A percentile compares a stretch with the other conserved stretches of the same genome.
Evolutionary conservation across 2,888 invertebrate species (phyloP).

Genomic region (Tupiocoris notatus): DNA sequence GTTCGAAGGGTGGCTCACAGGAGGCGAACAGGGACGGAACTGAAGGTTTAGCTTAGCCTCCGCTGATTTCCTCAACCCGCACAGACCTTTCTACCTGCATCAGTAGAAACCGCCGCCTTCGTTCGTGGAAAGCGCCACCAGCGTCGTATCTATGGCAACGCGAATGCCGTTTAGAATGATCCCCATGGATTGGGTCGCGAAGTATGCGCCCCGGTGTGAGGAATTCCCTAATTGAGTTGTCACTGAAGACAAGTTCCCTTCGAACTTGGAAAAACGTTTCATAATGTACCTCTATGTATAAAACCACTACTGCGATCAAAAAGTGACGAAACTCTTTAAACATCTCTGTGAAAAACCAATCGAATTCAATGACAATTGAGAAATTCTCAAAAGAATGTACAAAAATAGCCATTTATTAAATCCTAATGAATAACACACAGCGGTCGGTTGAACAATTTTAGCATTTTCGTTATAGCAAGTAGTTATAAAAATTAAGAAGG

Average conservation of each 20-base stretch:
- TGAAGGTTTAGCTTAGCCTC: background rate
- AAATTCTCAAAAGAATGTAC: too few relatives aligned
- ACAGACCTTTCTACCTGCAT: background rate
- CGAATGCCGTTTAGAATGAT: background rate
- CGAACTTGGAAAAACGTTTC: background rate
- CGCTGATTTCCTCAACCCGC: background rate
- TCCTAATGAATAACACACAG: too few relatives aligned
- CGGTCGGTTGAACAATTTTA: too few relatives aligned
- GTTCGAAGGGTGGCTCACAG: background rate
- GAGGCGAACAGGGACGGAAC: background rate
- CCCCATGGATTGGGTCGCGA: background rate
- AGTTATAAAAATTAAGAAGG: too few relatives aligned
- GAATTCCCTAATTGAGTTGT: background rate
- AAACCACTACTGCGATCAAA: too few relatives aligned
- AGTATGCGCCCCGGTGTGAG: background rate
- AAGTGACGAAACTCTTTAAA: too few relatives aligned
- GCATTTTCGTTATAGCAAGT: too few relatives aligned
- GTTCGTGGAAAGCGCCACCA: background rate
- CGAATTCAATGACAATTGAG: too few relatives aligned
- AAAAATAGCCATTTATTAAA: too few relatives aligned
- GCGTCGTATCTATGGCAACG: background rate
- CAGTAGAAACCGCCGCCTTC: background rate
- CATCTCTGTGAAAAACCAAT: too few relatives aligned
- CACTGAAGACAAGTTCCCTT: background rate
- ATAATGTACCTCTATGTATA: too few relatives aligned